Evolutionary conservation across 1,140 invertebrate species (phyloP), one percentile per base, ranked within the genome.

Genomic region (Amyelois transitella): DNA sequence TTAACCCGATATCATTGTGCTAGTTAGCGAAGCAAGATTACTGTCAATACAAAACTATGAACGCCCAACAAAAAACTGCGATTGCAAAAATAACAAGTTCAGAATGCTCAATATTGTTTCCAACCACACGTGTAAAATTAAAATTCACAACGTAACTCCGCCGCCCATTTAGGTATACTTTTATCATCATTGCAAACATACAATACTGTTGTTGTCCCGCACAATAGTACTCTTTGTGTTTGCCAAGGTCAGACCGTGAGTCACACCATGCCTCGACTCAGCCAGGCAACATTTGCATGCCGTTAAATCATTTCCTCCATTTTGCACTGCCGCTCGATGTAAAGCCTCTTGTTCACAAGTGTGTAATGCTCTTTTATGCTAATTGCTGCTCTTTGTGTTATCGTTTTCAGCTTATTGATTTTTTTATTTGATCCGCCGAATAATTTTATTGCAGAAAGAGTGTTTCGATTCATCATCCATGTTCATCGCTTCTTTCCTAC

Each of bases 211-310:
- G 60, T 60, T 56, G 60, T 61, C 45, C 51, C 57, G 52, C 43
- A 64, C 64, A 63, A 62, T 62, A 49, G 32, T 32, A 43, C 25
- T 65, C 66, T 72, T 72, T 72, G 70, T 72, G 61, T 72, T 60
- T 59, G 60, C 60, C 66, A 72, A 72, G 70, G 70, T 72, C 62
- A 52, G 4, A 47, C 18, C 25, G 43, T 44, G 55, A 43, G 38
- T 72, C 48, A 21, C 22, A 55, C 25, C n/a, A 18, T 55, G 52
- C 51, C 53, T 59, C 32, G 12, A 38, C 32, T 38, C 32, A 6
- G 8, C 32, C 32, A 8, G 17, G 32, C 32, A 38, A 8, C 5
- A 38, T 38, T 38, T 14, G 32, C 32, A 38, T 38, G 32, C 32
- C n/a, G 12, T 38, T 38, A 38, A 38, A 38, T 38, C 12, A 38